phyloP scores from a whole-genome alignment of 2,888 invertebrate species.

The Vanessa cardui region DNA sequence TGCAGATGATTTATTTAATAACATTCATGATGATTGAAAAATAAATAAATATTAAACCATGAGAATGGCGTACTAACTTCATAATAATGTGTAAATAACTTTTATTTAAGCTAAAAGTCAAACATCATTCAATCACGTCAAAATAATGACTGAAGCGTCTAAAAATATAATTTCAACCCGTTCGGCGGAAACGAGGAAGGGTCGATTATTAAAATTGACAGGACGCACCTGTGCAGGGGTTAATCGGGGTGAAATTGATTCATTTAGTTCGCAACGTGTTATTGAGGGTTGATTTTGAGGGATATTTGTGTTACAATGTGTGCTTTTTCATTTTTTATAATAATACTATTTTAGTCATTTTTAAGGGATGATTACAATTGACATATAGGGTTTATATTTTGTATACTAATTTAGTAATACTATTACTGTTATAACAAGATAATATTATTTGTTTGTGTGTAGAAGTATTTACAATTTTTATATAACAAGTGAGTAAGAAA shows the following conservation, averaged over 20 bases:
- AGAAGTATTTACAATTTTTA: too few species aligned
- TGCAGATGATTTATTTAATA: too few species aligned
- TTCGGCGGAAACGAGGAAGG: conserved; percentile 32
- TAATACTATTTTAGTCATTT: too few species aligned
- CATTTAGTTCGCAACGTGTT: conserved; percentile 49
- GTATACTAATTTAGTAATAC: too few species aligned
- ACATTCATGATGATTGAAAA: too few species aligned
- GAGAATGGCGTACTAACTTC: too few species aligned
- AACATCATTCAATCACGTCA: neutral
- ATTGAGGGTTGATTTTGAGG: conserved; percentile 40
- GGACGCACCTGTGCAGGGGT: conserved; percentile 52
- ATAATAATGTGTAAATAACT: neutral
- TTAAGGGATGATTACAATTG: too few species aligned
- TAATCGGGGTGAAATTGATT: conserved; percentile 58
- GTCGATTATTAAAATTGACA: conserved; percentile 55
- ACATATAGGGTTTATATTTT: too few species aligned
- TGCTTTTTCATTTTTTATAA: neutral
- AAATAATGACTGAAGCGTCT: conserved; percentile 18
- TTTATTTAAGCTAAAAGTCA: neutral
- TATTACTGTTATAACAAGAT: too few species aligned
- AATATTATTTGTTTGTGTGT: too few species aligned
- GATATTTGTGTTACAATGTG: conserved; percentile 24
- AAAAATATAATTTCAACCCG: conserved; percentile 23
- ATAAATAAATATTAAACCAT: too few species aligned
- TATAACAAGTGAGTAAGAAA: too few species aligned